These are phyloP conservation scores for Plagiodera versicolora DNA, from an alignment of 2,888 invertebrate genomes.

Conservation along the genomic window DNA sequence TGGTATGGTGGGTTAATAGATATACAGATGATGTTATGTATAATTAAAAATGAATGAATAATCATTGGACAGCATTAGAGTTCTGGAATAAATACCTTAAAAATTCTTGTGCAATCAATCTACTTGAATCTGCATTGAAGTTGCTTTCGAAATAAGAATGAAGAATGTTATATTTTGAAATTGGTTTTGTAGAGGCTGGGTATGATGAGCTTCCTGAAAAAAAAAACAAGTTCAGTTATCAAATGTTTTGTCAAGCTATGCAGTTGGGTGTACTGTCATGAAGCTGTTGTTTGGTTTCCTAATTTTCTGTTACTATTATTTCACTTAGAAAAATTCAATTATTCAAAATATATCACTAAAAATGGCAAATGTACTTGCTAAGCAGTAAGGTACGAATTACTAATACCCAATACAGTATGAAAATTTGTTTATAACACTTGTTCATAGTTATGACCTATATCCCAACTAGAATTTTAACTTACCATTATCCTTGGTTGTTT, in stretches of 20 bases:
- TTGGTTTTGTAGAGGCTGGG: constrained; percentile 17
- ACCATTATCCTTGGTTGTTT: constrained; percentile 2
- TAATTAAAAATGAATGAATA: background rate
- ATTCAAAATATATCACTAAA: too few species aligned
- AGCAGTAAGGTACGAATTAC: too few species aligned
- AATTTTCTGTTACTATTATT: too few species aligned
- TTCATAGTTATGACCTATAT: too few species aligned
- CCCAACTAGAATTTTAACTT: background rate
- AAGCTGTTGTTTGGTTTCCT: too few species aligned
- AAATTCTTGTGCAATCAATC: constrained; percentile 29
- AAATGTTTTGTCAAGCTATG: too few species aligned
- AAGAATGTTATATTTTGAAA: constrained; percentile 28
- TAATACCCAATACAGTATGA: too few species aligned
- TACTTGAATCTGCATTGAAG: constrained; percentile 24
- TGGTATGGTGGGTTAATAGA: background rate
- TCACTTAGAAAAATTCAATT: too few species aligned
- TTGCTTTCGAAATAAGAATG: constrained; percentile 30
- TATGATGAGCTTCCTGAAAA: constrained; percentile 2
- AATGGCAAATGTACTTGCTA: too few species aligned
- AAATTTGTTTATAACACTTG: too few species aligned
- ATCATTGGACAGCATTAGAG: background rate
- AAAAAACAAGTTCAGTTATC: background rate
- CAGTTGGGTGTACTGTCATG: too few species aligned
- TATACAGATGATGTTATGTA: background rate
- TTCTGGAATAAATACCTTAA: constrained; percentile 27